Conservation (phyloP, 2,797 vertebrate species). For the Sebastes variabilis region DNA sequence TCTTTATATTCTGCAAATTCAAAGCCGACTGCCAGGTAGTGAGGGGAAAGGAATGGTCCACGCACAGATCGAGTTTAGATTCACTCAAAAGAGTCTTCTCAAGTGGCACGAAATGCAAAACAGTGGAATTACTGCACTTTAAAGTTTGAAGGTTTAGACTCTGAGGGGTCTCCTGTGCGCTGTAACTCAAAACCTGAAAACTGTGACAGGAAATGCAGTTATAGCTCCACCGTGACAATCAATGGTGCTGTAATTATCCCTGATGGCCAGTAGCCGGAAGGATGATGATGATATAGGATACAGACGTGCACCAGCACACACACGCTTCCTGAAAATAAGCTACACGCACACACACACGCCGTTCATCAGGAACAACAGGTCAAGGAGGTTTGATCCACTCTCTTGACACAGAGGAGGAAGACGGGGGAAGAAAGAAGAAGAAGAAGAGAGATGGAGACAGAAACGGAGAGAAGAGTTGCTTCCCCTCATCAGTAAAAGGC, state of each 20-base stretch:
- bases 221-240: conserved; percentile 60
- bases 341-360: neutral
- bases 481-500: conserved; percentile 43
- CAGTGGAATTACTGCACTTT: conserved; percentile 29
- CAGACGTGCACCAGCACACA: conserved; percentile 9
- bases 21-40: conserved; percentile 11
- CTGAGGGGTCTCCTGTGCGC: conserved; percentile 33
- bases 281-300: conserved; percentile 52
- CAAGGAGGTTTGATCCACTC: conserved; percentile 33
- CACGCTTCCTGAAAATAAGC: conserved; percentile 26
- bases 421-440: neutral
- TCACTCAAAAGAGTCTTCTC: conserved; percentile 8
- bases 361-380: conserved; percentile 22
- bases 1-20: conserved; percentile 21
- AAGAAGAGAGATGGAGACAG: neutral
- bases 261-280: conserved; percentile 24
- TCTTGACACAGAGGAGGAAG: conserved; percentile 37
- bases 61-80: conserved; percentile 35
- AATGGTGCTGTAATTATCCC: conserved; percentile 55
- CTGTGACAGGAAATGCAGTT: conserved; percentile 56
- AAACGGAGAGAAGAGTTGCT: conserved; percentile 22
- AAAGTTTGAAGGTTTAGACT: conserved; percentile 11
- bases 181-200: conserved; percentile 56
- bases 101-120: conserved; percentile 42
- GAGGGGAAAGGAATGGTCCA: conserved; percentile 24